Conservation (phyloP, 2,113 vertebrate species). For the Pomatorhinus ruficollis region DNA sequence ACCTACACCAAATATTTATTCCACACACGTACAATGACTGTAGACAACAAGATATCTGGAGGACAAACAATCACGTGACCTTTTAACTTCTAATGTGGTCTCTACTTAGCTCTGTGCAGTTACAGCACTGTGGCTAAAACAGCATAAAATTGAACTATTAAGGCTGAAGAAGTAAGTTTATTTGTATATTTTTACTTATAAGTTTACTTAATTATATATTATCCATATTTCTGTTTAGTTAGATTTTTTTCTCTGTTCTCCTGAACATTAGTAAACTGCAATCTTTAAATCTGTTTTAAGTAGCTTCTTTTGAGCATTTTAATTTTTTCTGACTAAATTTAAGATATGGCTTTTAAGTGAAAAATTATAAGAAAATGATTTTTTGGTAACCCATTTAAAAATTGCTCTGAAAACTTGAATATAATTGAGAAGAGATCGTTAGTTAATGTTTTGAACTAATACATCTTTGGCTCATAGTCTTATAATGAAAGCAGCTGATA, state of each 20-base stretch:
- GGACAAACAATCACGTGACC: rapidly evolving
- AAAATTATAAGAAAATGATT: not conserved
- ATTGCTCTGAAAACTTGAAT: not conserved
- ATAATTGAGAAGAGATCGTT: not conserved
- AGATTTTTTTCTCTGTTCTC: not conserved
- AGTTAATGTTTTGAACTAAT: not conserved
- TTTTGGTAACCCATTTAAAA: not conserved
- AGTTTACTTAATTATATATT: not conserved
- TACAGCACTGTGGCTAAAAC: not conserved
- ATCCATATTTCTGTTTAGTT: not conserved
- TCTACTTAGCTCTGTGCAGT: not conserved
- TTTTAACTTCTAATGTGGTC: not conserved
- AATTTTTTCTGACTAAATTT: not conserved
- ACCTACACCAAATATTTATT: not conserved
- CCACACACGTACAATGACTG: not conserved
- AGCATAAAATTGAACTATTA: not conserved
- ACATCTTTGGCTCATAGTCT: not conserved
- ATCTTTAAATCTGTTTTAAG: not conserved
- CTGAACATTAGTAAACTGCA: not conserved
- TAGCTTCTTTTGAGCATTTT: not conserved
- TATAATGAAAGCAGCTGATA: not conserved
- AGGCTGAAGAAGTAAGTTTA: not conserved
- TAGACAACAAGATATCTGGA: not conserved
- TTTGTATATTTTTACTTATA: not conserved
- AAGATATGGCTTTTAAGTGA: not conserved